Conservation (phyloP, 2,888 invertebrate species). For the Ferdinandea cuprea region DNA sequence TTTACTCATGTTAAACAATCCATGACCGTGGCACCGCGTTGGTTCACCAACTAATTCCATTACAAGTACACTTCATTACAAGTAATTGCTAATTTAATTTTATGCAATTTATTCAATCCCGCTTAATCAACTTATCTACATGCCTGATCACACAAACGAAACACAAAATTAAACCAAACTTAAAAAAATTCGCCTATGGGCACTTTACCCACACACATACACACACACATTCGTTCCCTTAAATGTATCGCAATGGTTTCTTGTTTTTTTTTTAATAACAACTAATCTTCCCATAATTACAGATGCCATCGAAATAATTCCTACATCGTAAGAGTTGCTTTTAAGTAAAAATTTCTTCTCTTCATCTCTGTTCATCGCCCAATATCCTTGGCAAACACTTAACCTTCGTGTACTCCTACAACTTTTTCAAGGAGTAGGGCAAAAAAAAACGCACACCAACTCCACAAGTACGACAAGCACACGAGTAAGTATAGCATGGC, state of each 20-base stretch:
- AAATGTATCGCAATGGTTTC: neutral
- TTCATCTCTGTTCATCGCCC: constrained; percentile 4
- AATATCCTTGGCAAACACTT: constrained; percentile 28
- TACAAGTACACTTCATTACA: constrained; percentile 1
- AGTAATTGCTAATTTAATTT: constrained; percentile 8
- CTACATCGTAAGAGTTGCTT: neutral
- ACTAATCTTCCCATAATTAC: constrained; percentile 57
- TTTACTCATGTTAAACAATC: neutral
- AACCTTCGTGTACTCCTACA: constrained; percentile 9
- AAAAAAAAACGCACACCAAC: neutral
- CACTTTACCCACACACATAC: neutral
- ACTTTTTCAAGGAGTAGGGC: neutral
- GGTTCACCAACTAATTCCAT: constrained; percentile 12
- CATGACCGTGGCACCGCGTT: neutral
- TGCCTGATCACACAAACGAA: constrained; percentile 5
- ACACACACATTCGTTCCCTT: neutral
- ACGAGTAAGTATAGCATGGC: constrained; percentile 15
- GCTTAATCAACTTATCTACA: constrained; percentile 19
- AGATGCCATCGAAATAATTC: constrained; percentile 40
- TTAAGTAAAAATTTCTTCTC: constrained; percentile 16
- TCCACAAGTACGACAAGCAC: constrained; percentile 8
- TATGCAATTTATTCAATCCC: constrained; percentile 3
- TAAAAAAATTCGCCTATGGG: neutral
- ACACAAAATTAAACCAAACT: constrained; percentile 9
- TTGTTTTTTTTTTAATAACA: constrained; percentile 7